Conservation (phyloP, 2,888 invertebrate genomes). For the Tubulanus polymorphus region DNA sequence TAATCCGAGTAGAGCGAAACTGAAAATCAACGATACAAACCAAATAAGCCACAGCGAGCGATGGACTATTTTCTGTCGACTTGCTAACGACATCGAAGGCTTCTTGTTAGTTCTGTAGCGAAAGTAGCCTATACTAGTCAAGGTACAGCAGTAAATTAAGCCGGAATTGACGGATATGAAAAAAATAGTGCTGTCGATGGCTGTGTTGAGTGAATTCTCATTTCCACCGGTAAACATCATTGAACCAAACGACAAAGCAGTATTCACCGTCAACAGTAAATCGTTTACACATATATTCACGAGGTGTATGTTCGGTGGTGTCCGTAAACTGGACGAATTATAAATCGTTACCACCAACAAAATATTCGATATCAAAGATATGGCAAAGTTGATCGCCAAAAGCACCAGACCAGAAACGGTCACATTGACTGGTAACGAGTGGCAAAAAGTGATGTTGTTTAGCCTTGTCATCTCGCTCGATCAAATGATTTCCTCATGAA, state of each 20-base stretch:
- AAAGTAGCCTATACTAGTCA: slow-evolving; percentile 43
- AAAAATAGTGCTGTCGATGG: slow-evolving; percentile 37
- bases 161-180: slow-evolving; percentile 32
- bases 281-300: slow-evolving; percentile 45
- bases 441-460: too few species aligned
- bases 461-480: too few species aligned
- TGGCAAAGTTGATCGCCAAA: too few species aligned
- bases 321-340: slow-evolving; percentile 38
- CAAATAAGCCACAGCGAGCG: slow-evolving; percentile 35
- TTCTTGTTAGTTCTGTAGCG: slow-evolving; percentile 32
- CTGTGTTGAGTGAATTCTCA: slow-evolving; percentile 16
- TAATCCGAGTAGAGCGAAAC: too few species aligned
- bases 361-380: too few species aligned
- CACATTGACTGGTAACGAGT: too few species aligned
- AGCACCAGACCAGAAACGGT: too few species aligned
- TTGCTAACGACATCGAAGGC: slow-evolving; percentile 28
- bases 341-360: slow-evolving; percentile 36
- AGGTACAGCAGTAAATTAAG: slow-evolving; percentile 41
- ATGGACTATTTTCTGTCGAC: slow-evolving; percentile 34
- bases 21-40: slow-evolving; percentile 31
- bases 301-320: slow-evolving; percentile 45
- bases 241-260: slow-evolving; percentile 30
- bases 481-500: too few species aligned
- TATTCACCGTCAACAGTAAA: slow-evolving; percentile 29
- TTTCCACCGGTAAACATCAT: slow-evolving; percentile 20